Evolutionary conservation across 2,797 vertebrate genomes (phyloP).

Genomic region (Macropus fuliginosus): DNA sequence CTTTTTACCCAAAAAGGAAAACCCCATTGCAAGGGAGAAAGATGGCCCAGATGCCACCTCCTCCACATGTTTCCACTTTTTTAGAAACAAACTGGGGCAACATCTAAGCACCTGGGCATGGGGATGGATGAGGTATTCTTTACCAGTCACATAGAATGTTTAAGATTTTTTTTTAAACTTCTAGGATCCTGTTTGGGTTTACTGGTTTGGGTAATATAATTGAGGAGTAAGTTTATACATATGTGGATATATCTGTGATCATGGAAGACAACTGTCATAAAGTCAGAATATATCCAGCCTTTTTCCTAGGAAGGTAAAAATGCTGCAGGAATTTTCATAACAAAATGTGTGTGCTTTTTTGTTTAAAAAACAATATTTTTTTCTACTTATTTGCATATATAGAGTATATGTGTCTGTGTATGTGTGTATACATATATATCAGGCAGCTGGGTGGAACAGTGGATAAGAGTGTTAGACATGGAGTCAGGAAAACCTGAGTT

Average conservation of each 20-base stretch:
- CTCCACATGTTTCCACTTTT: not conserved
- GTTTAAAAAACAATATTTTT: not conserved
- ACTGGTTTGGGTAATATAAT: not conserved
- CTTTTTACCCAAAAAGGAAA: slow-evolving; percentile 31
- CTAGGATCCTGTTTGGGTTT: not conserved
- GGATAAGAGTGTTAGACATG: not conserved
- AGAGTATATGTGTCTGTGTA: too few relatives aligned
- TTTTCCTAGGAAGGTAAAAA: not conserved
- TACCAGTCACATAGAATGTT: not conserved
- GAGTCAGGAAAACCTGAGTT: not conserved
- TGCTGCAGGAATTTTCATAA: not conserved
- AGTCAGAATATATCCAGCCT: not conserved
- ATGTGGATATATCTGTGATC: not conserved
- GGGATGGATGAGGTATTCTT: not conserved
- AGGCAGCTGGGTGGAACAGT: not conserved
- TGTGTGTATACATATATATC: not conserved
- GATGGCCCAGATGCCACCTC: not conserved
- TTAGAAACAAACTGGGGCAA: not conserved
- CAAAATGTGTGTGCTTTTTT: not conserved
- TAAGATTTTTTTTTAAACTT: not conserved
- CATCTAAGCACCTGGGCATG: not conserved
- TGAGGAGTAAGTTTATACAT: not conserved
- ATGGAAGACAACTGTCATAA: not conserved
- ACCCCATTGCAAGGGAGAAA: not conserved
- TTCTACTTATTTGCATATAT: not conserved